Evolutionary conservation across 2,888 invertebrate genomes (phyloP), one percentile per base, ranked within the genome.

Genomic region (Selenia dentaria): DNA sequence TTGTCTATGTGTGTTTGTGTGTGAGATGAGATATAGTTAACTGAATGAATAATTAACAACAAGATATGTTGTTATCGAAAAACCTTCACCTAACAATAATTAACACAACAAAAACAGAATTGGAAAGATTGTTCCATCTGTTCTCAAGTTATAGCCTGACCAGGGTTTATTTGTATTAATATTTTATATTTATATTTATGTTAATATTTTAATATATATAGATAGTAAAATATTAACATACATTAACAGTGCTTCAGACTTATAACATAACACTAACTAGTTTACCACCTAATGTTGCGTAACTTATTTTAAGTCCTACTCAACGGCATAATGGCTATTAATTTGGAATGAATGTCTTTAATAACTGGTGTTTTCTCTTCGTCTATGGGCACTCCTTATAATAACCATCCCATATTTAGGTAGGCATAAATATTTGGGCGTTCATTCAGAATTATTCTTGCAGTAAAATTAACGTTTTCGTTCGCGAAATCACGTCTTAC

Each of bases 321-420:
- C 9, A 10, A 25, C 6, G 6, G 3, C 5, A n/a, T 26, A 18
- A 18, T 27, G 9, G 5, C 6, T 9, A 10, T 25, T 25, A 9
- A 34, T 25, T 25, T 34, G 14, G 13, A n/a, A n/a, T 25, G 24
- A 26, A 26, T 18, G 24, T 9, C 9, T 34, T n/a, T 25, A 25
- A 34, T 36, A 16, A 24, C 9, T 12, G 12, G 11, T 3, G 37
- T 28, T 36, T 36, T 36, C 43, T 36, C 36, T 36, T 36, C 16
- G 22, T 3, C 6, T 16, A 18, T 26, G 6, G 28, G 2, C 24
- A 24, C 29, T 22, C 42, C 35, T 29, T 11, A 8, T 22, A 14
- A 14, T 12, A 41, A 25, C 8, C 18, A 20, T 35, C 22, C 40
- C 31, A 9, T 28, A 10, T 41, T 16, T 22, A 26, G 25, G 3